phyloP scores from a whole-genome alignment of 1,140 invertebrate species.

The Philotrypesis tridentata region DNA sequence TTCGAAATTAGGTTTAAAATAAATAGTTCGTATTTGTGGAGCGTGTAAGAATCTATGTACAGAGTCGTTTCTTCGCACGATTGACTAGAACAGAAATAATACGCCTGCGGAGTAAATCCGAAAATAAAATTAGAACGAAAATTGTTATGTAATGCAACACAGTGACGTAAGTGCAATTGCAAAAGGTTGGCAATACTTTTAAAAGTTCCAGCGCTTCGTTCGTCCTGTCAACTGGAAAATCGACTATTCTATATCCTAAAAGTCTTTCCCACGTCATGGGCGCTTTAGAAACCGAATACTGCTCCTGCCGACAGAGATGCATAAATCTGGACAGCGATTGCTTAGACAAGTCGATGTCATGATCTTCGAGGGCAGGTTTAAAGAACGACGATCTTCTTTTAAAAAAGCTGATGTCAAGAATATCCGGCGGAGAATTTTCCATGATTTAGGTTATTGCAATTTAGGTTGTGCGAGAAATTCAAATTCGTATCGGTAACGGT shows the following conservation, averaged over 20 bases:
- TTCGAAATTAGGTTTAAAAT: constrained; percentile 22
- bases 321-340: background rate
- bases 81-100: constrained; percentile 8
- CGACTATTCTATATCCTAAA: constrained; percentile 52
- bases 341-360: background rate
- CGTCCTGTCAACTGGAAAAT: constrained; percentile 43
- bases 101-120: background rate
- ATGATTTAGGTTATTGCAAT: background rate
- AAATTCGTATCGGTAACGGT: too few species aligned
- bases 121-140: background rate
- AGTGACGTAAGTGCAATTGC: too few species aligned
- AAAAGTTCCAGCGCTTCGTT: constrained; percentile 46
- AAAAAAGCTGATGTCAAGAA: background rate
- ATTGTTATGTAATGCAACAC: background rate
- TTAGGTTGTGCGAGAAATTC: too few species aligned
- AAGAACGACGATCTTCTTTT: constrained; percentile 18
- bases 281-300: background rate
- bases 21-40: constrained; percentile 24
- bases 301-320: background rate
- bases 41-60: constrained; percentile 37
- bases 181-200: too few species aligned
- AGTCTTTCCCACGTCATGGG: constrained; percentile 51
- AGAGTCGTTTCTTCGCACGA: constrained; percentile 6
- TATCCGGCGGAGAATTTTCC: background rate
- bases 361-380: background rate